A percentile compares a stretch with the other conserved stretches of the same genome.
phyloP scores from a whole-genome alignment of 2,113 vertebrate species.

The Manacus vitellinus region DNA sequence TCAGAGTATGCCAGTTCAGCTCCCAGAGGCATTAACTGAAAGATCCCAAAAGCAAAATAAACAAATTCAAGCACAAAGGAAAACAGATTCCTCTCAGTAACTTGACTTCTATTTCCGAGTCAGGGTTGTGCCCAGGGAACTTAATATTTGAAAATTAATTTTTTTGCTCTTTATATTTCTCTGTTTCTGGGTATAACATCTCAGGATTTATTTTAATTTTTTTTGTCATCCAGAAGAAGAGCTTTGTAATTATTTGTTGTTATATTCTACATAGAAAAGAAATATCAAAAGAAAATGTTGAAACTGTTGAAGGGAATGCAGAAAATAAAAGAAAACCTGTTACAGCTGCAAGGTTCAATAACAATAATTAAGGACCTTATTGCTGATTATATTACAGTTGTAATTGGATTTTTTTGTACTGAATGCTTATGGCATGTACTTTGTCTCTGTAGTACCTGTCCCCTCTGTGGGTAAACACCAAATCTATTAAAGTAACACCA shows the following conservation, averaged over 20 bases:
- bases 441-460: not conserved
- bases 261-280: not conserved
- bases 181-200: not conserved
- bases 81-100: conserved; percentile 14
- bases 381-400: conserved; percentile 17
- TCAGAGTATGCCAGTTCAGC: conserved; percentile 7
- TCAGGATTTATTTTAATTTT: not conserved
- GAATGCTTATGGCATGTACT: not conserved
- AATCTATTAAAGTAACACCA: not conserved
- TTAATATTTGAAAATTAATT: not conserved
- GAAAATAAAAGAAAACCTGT: conserved; percentile 4
- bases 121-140: not conserved
- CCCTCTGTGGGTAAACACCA: not conserved
- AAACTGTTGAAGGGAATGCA: not conserved
- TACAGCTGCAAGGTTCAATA: not conserved
- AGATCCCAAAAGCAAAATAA: conserved; percentile 19
- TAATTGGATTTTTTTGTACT: not conserved
- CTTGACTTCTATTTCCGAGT: not conserved
- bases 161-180: not conserved
- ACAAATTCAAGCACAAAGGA: conserved; percentile 44
- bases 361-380: conserved; percentile 23
- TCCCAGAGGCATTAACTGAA: conserved; percentile 18
- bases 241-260: conserved; percentile 1
- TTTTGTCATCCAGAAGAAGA: not conserved
- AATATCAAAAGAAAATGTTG: not conserved